A percentile compares a stretch with the other conserved stretches of the same genome.
phyloP scores from a whole-genome alignment of 1,140 invertebrate species.

The Drosophila busckii region DNA sequence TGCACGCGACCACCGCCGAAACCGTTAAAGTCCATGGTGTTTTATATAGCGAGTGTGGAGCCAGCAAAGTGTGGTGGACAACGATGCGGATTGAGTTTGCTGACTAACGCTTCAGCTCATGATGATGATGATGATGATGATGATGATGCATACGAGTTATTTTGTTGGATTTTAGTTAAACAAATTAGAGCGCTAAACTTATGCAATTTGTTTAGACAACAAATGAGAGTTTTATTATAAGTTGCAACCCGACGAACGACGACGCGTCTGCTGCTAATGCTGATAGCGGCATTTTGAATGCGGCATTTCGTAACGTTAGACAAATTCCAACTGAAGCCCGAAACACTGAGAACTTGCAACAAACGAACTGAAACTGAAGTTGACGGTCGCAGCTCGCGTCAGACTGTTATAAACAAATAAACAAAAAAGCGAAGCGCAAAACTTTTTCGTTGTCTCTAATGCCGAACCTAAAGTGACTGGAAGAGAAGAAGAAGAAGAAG shows the following conservation, averaged over 20 bases:
- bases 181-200: not conserved
- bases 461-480: too few relatives aligned
- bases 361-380: too few relatives aligned
- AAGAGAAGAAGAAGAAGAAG: constrained; percentile 46
- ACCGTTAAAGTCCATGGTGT: constrained; percentile 48
- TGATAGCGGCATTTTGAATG: constrained; percentile 16
- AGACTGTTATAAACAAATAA: constrained; percentile 64
- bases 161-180: too few relatives aligned
- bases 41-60: not conserved
- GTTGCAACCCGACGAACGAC: too few relatives aligned
- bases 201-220: not conserved
- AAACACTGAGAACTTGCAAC: constrained; percentile 6
- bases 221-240: not conserved
- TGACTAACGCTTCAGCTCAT: too few relatives aligned
- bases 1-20: constrained; percentile 77
- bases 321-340: constrained; percentile 36
- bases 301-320: constrained; percentile 29
- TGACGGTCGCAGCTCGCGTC: constrained; percentile 32
- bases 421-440: constrained; percentile 36
- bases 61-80: not conserved
- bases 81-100: too few relatives aligned
- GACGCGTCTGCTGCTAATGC: not conserved
- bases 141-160: too few relatives aligned
- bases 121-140: too few relatives aligned
- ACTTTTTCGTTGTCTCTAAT: constrained; percentile 43